Evolutionary conservation across 2,888 invertebrate genomes (phyloP).

Genomic region (Macrophya annulata): DNA sequence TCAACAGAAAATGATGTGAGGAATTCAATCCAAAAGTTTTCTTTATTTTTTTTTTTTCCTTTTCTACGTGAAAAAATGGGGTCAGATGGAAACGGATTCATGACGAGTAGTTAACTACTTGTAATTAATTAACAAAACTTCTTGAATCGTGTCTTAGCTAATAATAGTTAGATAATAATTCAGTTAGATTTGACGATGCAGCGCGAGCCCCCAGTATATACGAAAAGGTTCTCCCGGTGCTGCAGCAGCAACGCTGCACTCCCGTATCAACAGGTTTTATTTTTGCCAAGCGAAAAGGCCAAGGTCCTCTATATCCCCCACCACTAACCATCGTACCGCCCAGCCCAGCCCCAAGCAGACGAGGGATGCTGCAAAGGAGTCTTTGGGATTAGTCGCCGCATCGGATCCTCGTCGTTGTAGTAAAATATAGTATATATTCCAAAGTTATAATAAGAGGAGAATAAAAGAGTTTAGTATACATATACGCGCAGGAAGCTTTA

Average conservation of each 20-base stretch:
- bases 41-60: slow-evolving; percentile 52
- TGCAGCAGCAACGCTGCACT: slow-evolving; percentile 69
- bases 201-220: background rate
- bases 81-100: background rate
- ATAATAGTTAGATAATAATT: background rate
- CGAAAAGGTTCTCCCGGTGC: slow-evolving; percentile 56
- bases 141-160: background rate
- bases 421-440: slow-evolving; percentile 6
- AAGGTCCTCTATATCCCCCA: slow-evolving; percentile 71
- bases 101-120: background rate
- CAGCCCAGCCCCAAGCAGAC: slow-evolving; percentile 51
- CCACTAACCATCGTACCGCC: slow-evolving; percentile 54
- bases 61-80: background rate
- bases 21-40: background rate
- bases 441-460: slow-evolving; percentile 27
- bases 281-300: slow-evolving; percentile 76
- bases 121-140: background rate
- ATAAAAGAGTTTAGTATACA: slow-evolving; percentile 10
- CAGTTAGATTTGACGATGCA: background rate
- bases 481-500: background rate
- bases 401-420: slow-evolving; percentile 7
- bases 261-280: slow-evolving; percentile 76
- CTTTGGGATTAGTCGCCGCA: slow-evolving; percentile 53
- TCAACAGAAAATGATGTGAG: background rate
- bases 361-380: slow-evolving; percentile 54